phyloP scores from a whole-genome alignment of 1,140 invertebrate species.

The Danaus plexippus region DNA sequence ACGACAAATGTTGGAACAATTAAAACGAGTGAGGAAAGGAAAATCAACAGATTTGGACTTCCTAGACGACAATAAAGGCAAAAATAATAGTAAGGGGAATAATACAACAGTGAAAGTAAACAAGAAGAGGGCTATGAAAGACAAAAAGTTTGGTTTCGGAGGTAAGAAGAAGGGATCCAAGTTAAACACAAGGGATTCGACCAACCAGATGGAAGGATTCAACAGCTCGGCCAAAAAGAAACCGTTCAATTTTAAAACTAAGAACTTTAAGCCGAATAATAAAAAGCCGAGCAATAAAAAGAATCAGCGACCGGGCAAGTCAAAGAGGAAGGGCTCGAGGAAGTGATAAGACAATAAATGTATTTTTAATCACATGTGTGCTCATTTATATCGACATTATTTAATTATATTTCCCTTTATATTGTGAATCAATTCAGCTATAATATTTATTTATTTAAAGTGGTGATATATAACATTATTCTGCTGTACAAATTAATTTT shows the following conservation, averaged over 20 bases:
- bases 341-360: constrained; percentile 35
- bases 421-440: no score
- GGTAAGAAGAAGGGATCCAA: constrained; percentile 95
- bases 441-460: constrained; percentile 2
- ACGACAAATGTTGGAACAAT: constrained; percentile 84
- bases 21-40: constrained; percentile 90
- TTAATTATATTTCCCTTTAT: background rate
- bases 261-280: constrained; percentile 48
- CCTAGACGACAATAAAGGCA: constrained; percentile 82
- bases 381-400: background rate
- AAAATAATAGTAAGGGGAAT: constrained; percentile 61
- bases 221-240: constrained; percentile 65
- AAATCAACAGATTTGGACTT: constrained; percentile 85
- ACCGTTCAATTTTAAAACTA: constrained; percentile 50
- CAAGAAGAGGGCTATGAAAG: constrained; percentile 79
- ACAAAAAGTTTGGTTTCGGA: constrained; percentile 95
- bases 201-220: constrained; percentile 77
- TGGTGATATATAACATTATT: background rate
- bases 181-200: constrained; percentile 87
- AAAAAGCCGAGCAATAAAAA: constrained; percentile 33
- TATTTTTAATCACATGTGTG: constrained; percentile 3
- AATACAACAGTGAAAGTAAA: constrained; percentile 64
- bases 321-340: constrained; percentile 74
- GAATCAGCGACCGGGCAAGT: constrained; percentile 75
- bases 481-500: no score